A percentile compares a stretch with the other conserved stretches of the same genome.
These are phyloP conservation scores for Archilochus colubris DNA, from an alignment of 2,113 vertebrate species.

Conservation along the genomic window DNA sequence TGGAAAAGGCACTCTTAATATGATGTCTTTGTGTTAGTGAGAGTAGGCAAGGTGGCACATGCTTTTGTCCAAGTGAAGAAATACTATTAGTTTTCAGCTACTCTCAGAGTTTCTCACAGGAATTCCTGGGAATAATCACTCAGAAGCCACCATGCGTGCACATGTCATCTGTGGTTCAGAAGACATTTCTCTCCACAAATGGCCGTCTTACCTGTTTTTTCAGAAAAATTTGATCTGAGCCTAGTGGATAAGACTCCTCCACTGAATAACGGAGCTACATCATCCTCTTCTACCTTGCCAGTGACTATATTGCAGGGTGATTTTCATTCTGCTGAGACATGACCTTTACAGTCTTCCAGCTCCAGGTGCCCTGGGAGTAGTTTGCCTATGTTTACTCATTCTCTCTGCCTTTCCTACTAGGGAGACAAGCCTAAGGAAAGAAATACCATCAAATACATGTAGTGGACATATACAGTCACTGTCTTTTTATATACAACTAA, in stretches of 20 bases:
- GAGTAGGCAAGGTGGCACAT: neutral
- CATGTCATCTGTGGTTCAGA: neutral
- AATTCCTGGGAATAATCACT: neutral
- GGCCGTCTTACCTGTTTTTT: neutral
- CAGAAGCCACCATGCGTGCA: neutral
- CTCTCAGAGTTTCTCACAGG: accelerated
- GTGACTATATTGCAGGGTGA: neutral
- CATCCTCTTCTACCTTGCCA: neutral
- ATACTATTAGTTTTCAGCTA: neutral
- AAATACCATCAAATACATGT: neutral
- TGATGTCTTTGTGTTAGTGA: neutral
- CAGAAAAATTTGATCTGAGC: neutral
- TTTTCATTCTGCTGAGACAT: neutral
- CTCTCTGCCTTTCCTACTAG: neutral
- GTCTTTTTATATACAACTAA: neutral
- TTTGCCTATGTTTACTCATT: neutral
- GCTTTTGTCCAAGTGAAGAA: neutral
- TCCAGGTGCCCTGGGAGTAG: neutral
- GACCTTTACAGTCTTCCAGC: neutral
- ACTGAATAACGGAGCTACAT: accelerated
- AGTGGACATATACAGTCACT: accelerated
- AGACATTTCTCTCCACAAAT: neutral
- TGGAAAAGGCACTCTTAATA: neutral
- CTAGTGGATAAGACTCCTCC: neutral
- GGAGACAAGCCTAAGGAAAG: neutral